Evolutionary conservation across 2,888 invertebrate species (phyloP).

Genomic region (Willowsia nigromaculata): DNA sequence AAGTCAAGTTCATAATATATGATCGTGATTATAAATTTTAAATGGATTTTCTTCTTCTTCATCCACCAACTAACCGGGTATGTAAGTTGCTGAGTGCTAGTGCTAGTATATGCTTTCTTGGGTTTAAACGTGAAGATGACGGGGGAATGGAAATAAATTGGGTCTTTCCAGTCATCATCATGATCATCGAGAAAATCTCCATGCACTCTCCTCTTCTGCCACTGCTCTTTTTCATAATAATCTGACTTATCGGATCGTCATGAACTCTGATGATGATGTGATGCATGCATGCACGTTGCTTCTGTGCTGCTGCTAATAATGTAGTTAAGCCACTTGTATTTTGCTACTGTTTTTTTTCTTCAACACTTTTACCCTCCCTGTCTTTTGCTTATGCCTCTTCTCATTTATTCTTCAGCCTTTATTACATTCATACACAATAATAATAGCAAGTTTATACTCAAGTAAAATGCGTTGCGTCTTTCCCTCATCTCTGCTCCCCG

Average conservation of each 20-base stretch:
- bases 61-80: background rate
- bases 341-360: constrained; percentile 63
- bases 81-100: background rate
- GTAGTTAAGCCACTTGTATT: constrained; percentile 66
- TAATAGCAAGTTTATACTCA: background rate
- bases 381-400: background rate
- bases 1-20: constrained; percentile 9
- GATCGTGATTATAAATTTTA: constrained; percentile 52
- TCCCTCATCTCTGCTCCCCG: constrained; percentile 11
- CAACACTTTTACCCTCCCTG: background rate
- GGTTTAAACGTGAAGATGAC: constrained; percentile 53
- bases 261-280: constrained; percentile 53
- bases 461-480: constrained; percentile 13
- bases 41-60: constrained; percentile 48
- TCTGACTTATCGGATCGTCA: constrained; percentile 63
- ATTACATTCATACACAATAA: constrained; percentile 6
- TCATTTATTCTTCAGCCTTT: constrained; percentile 17
- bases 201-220: background rate
- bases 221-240: constrained; percentile 57
- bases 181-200: background rate
- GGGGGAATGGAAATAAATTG: constrained; percentile 68
- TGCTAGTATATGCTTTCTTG: background rate
- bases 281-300: constrained; percentile 65
- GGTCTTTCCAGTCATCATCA: constrained; percentile 68
- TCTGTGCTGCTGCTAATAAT: constrained; percentile 66